Conservation (phyloP, 1,140 invertebrate genomes). For the Drosophila eugracilis region DNA sequence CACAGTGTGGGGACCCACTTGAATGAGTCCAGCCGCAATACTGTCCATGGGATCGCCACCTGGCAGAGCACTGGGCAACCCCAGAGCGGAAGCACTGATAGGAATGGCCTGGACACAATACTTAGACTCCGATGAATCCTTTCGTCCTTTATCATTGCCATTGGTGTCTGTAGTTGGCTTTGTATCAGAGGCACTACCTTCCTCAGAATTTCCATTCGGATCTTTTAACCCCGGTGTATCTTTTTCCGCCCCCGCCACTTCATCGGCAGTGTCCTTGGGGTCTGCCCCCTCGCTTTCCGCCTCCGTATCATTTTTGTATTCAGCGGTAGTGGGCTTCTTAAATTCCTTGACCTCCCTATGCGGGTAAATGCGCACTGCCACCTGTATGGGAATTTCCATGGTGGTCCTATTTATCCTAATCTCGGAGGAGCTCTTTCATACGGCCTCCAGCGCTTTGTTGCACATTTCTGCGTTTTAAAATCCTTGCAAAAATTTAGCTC, state of each 20-base stretch:
- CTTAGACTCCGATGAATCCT: constrained; percentile 35
- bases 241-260: not conserved
- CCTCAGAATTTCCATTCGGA: constrained; percentile 15
- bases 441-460: constrained; percentile 25
- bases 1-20: constrained; percentile 76
- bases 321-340: not conserved
- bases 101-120: constrained; percentile 88
- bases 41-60: constrained; percentile 64
- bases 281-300: constrained; percentile 7
- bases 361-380: constrained; percentile 86
- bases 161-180: constrained; percentile 37
- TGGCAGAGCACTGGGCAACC: constrained; percentile 76
- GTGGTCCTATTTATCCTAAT: constrained; percentile 18
- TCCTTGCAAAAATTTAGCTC: constrained; percentile 28
- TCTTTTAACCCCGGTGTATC: not conserved
- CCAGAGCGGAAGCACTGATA: constrained; percentile 85
- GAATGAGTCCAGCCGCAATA: constrained; percentile 75
- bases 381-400: constrained; percentile 88
- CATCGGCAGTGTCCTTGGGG: constrained; percentile 16
- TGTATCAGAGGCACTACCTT: not conserved
- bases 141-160: constrained; percentile 38
- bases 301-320: not conserved
- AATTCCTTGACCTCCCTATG: constrained; percentile 76
- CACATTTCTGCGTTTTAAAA: constrained; percentile 50
- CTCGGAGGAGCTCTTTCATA: constrained; percentile 40